Percentiles rank a stretch among this genome's conserved stretches.
Conservation (phyloP, 2,113 vertebrate genomes). For the Nipponia nippon region DNA sequence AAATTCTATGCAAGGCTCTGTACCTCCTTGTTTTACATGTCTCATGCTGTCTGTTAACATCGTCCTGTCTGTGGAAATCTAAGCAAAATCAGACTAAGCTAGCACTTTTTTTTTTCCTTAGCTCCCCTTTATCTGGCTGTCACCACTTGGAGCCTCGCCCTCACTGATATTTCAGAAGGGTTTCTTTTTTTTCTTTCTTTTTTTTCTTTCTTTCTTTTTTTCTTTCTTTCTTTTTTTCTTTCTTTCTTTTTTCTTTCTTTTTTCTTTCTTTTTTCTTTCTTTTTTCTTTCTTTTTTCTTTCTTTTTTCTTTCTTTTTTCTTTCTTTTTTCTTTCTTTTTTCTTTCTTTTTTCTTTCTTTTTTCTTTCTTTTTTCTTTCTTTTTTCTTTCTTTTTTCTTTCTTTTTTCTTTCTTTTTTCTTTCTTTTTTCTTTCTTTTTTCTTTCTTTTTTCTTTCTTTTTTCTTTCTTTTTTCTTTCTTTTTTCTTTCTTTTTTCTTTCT, state of each 20-base stretch:
- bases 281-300: not conserved
- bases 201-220: not conserved
- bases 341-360: not conserved
- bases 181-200: not conserved
- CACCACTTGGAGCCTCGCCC: not conserved
- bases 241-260: not conserved
- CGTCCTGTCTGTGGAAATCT: not conserved
- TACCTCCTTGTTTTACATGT: not conserved
- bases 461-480: not conserved
- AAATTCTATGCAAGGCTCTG: not conserved
- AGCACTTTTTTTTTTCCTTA: not conserved
- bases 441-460: not conserved
- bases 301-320: not conserved
- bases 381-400: not conserved
- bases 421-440: not conserved
- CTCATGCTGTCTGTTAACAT: not conserved
- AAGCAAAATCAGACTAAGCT: not conserved
- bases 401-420: not conserved
- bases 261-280: not conserved
- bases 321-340: not conserved
- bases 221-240: not conserved
- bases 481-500: not conserved
- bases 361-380: not conserved
- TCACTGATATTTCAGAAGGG: not conserved
- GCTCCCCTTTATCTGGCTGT: not conserved